Evolutionary conservation across 2,888 invertebrate species (phyloP), one percentile per base, ranked within the genome.

Genomic region (Rotaria macrura): DNA sequence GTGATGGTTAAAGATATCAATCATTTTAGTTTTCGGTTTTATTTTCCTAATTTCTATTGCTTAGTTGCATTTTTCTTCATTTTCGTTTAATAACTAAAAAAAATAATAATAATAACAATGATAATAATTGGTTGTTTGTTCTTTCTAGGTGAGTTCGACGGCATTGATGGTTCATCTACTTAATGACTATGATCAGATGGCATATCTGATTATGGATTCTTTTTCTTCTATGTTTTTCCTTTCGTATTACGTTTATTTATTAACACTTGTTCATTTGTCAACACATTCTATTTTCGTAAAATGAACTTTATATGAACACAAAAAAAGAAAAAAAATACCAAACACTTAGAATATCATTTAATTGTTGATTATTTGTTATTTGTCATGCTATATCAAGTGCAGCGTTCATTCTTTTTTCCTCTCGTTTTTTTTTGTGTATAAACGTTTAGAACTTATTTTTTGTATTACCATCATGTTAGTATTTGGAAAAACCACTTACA

Each of bases 201-300:
- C 23, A 23, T 23, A 52, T 52, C 52, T 52, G 52, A 23, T 52
- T 52, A 52, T 52, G 52, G 20, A 34, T 25, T 54, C 54, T 54
- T 54, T 54, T 54, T 25, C 25, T 34, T 65, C 17, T 34, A 65
- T 38, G 65, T 65, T 65, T 38, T 65, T 20, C n/a, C 65, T 65
- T 65, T 65, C 65, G 17, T 65, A 65, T 65, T 65, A 65, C 65
- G 20, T 65, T 65, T 65, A 65, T 65, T 65, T 65, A 65, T 65
- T 65, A 65, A 65, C 65, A 65, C 65, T 65, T 65, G 65, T 65
- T 65, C 65, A 52, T 52, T 52, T 23, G 5, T 2, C 52, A 52
- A 52, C 52, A 52, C 52, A 52, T 52, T 52, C 65, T 65, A 65
- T 65, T 65, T 65, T 65, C 65, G 65, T 65, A 65, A 34, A 65